A percentile compares a stretch with the other conserved stretches of the same genome.
Conservation (phyloP, 2,113 vertebrate genomes). For the Rhabdomys dilectus region DNA sequence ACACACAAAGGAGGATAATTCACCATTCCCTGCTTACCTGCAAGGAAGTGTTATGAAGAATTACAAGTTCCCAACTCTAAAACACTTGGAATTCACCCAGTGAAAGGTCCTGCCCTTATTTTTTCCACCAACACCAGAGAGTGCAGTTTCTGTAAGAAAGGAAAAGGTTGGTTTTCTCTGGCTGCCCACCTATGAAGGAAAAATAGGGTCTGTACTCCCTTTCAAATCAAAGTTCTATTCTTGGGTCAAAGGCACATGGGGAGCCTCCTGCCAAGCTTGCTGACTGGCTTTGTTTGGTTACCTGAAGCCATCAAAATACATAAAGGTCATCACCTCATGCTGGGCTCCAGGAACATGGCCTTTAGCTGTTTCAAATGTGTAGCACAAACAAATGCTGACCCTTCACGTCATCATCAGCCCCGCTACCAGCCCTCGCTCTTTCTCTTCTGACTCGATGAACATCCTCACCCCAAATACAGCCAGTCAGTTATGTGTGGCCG, state of each 20-base stretch:
- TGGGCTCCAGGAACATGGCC: neutral
- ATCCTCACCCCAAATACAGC: neutral
- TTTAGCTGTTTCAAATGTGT: slow-evolving; percentile 12
- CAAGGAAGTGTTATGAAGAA: neutral
- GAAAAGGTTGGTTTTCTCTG: slow-evolving; percentile 36
- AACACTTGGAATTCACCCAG: slow-evolving; percentile 11
- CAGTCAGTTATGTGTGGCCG: neutral
- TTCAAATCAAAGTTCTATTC: slow-evolving; percentile 71
- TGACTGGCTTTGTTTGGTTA: slow-evolving; percentile 70
- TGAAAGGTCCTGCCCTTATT: slow-evolving; percentile 37
- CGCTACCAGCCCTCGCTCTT: neutral
- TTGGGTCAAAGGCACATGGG: slow-evolving; percentile 27
- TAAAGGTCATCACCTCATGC: slow-evolving; percentile 52
- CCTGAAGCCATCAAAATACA: slow-evolving; percentile 38
- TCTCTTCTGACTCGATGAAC: neutral
- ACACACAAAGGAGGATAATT: neutral
- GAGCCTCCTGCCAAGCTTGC: slow-evolving; percentile 35
- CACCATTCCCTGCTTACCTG: neutral
- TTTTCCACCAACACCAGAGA: neutral
- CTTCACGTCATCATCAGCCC: neutral
- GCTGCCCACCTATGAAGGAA: neutral
- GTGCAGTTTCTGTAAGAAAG: slow-evolving; percentile 18
- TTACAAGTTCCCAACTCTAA: neutral
- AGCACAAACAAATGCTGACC: neutral
- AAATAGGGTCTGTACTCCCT: slow-evolving; percentile 43